Evolutionary conservation across 2,888 invertebrate species (phyloP).

Genomic region (Mimas tiliae): DNA sequence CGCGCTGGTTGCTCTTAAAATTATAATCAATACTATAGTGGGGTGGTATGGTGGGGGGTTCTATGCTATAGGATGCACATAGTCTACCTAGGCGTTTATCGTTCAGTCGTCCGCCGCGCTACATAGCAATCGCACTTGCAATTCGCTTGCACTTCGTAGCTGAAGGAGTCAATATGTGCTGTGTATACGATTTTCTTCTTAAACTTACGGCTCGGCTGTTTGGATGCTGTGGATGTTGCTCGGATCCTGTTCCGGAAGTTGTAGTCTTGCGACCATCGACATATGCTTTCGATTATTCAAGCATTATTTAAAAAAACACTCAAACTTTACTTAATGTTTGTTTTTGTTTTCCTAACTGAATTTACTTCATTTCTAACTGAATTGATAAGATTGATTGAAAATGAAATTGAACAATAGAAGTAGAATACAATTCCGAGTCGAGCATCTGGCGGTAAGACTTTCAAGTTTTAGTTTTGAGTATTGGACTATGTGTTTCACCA

Average conservation of each 20-base stretch:
- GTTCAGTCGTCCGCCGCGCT: slow-evolving; percentile 9
- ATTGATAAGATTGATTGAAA: too few relatives aligned
- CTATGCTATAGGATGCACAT: not conserved
- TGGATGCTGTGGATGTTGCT: not conserved
- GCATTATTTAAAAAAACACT: not conserved
- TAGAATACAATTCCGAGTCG: too few relatives aligned
- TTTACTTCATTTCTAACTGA: slow-evolving; percentile 6
- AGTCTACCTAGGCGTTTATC: not conserved
- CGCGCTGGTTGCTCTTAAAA: not conserved
- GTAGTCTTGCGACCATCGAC: not conserved
- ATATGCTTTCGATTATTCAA: not conserved
- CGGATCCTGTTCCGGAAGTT: not conserved
- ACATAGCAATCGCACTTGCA: not conserved
- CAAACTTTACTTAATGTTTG: not conserved
- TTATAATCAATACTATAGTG: not conserved
- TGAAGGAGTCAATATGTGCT: not conserved
- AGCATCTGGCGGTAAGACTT: too few relatives aligned
- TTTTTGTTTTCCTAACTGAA: not conserved
- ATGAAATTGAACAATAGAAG: too few relatives aligned
- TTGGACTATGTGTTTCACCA: too few relatives aligned
- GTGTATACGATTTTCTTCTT: not conserved
- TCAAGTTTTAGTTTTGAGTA: too few relatives aligned
- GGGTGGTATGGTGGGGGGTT: not conserved
- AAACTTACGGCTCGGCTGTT: not conserved
- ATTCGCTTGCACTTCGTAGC: not conserved